phyloP scores from a whole-genome alignment of 2,888 invertebrate species.

The Chydorus sphaericus region DNA sequence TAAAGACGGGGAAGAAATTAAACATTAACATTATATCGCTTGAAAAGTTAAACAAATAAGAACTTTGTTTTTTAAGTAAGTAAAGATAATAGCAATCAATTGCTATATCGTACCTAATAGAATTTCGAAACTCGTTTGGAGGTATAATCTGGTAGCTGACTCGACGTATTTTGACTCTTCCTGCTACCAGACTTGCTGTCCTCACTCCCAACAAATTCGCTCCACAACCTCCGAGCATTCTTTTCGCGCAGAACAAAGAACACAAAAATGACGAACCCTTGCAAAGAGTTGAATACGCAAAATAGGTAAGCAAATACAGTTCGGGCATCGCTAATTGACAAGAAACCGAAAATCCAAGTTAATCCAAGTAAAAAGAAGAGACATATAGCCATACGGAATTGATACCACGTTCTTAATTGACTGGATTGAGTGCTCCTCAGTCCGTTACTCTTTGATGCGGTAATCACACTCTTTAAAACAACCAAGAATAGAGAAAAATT shows the following conservation, averaged over 20 bases:
- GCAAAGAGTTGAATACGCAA: slow-evolving; percentile 26
- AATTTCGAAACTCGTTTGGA: no score
- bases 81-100: no score
- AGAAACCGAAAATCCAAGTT: slow-evolving; percentile 28
- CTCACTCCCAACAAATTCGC: background rate
- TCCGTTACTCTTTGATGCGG: background rate
- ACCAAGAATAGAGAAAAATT: slow-evolving; percentile 21
- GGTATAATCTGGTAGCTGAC: no score
- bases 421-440: background rate
- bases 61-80: no score
- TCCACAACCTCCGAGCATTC: slow-evolving; percentile 14
- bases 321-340: slow-evolving; percentile 24
- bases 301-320: slow-evolving; percentile 27
- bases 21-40: no score
- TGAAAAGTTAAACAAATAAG: no score
- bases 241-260: slow-evolving; percentile 16
- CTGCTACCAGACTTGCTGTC: no score
- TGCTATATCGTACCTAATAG: no score
- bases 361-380: slow-evolving; percentile 27
- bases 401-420: background rate
- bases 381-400: slow-evolving; percentile 22
- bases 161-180: no score
- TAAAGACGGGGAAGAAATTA: no score
- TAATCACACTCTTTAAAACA: slow-evolving; percentile 18
- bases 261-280: no score